These are phyloP conservation scores for Ammodytes marinus DNA, from an alignment of 2,113 vertebrate genomes.

Conservation along the genomic window DNA sequence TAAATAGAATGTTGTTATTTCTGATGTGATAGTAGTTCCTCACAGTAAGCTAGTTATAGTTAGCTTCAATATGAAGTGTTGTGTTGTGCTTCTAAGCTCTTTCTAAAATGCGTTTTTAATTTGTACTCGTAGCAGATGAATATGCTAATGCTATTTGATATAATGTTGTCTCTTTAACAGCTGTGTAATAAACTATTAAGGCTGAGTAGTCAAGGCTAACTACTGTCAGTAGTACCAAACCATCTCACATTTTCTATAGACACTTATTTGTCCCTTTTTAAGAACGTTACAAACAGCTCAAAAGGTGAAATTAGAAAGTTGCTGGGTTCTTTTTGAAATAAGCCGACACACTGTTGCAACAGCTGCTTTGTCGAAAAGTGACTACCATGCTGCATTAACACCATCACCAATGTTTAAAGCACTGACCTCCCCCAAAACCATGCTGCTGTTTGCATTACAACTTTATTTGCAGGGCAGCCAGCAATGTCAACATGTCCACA, in stretches of 20 bases:
- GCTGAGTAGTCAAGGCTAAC: not conserved
- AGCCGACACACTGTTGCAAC: not conserved
- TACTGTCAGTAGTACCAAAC: not conserved
- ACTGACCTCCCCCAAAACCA: not conserved
- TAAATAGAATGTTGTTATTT: not conserved
- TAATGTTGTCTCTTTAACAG: not conserved
- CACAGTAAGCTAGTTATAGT: slow-evolving; percentile 26
- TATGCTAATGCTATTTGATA: not conserved
- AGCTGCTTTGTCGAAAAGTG: slow-evolving; percentile 6
- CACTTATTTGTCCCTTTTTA: not conserved
- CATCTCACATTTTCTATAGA: not conserved
- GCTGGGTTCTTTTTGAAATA: not conserved
- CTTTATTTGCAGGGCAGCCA: not conserved
- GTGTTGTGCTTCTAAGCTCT: not conserved
- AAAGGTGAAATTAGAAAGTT: not conserved
- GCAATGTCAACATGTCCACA: not conserved
- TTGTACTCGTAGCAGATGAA: not conserved
- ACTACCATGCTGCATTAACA: not conserved
- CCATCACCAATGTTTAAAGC: not conserved
- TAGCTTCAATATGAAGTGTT: not conserved
- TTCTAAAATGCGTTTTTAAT: not conserved
- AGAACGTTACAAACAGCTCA: not conserved
- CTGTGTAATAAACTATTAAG: not conserved
- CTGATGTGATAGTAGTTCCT: not conserved
- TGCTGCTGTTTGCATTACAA: not conserved